Conservation (phyloP, 92 coral and sea anemone species). For the Pocillopora grandis region DNA sequence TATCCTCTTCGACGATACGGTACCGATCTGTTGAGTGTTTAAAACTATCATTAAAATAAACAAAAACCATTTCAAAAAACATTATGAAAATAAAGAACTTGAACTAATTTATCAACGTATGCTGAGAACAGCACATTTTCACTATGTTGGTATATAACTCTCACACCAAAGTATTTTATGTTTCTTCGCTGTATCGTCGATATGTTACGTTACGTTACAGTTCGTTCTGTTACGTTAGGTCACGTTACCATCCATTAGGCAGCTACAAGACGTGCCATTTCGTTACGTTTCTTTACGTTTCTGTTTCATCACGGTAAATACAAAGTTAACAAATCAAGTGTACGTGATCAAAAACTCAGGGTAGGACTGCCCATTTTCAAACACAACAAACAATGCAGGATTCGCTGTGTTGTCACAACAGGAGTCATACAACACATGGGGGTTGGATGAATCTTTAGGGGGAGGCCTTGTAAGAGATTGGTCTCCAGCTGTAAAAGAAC, state of each 20-base stretch:
- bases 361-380: constrained; percentile 87
- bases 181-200: not conserved
- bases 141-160: no score
- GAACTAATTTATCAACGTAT: not conserved
- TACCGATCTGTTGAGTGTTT: no score
- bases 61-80: no score
- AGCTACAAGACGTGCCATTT: no score
- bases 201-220: not conserved
- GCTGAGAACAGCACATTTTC: no score
- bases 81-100: not conserved
- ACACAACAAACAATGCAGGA: constrained; percentile 85
- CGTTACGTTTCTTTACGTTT: no score
- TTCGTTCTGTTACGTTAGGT: not conserved
- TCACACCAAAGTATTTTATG: not conserved
- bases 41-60: no score
- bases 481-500: constrained; percentile 67
- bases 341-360: constrained; percentile 90
- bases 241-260: not conserved
- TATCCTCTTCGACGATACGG: no score
- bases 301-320: no score
- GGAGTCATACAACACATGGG: constrained; percentile 76
- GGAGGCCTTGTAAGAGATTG: constrained; percentile 67
- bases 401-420: constrained; percentile 59
- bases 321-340: constrained; percentile 12
- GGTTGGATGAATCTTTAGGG: constrained; percentile 69